Evolutionary conservation across 1,140 invertebrate species (phyloP).

Genomic region (Drosophila rufa): DNA sequence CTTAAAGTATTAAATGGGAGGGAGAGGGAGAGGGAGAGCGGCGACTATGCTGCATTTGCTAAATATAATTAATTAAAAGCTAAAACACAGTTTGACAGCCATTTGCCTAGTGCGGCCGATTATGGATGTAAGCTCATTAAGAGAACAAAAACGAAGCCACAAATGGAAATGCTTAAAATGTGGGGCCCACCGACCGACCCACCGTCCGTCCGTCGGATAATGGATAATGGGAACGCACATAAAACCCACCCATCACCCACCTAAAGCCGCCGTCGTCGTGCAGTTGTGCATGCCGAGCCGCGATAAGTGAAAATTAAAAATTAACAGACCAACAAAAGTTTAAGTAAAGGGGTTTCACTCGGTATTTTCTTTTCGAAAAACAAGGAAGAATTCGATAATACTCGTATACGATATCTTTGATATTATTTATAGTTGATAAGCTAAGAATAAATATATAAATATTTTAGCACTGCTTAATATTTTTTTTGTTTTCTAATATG

Average conservation of each 20-base stretch:
- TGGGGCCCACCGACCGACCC: background rate
- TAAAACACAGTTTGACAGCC: slow-evolving; percentile 35
- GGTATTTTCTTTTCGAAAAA: background rate
- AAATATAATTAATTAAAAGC: slow-evolving; percentile 52
- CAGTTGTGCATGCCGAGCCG: background rate
- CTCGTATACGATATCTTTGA: background rate
- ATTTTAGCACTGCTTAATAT: too few species aligned
- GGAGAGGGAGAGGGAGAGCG: background rate
- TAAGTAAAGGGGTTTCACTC: background rate
- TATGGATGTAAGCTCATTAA: slow-evolving; percentile 38
- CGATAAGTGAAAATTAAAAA: slow-evolving; percentile 10
- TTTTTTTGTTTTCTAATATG: background rate
- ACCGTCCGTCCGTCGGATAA: background rate
- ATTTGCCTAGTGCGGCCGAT: background rate
- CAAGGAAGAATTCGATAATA: background rate
- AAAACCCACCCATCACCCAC: slow-evolving; percentile 3
- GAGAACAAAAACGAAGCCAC: slow-evolving; percentile 40
- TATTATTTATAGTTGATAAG: too few species aligned
- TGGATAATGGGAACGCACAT: slow-evolving; percentile 31
- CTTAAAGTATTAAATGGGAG: slow-evolving; percentile 34
- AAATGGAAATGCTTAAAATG: slow-evolving; percentile 17
- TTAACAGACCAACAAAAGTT: background rate
- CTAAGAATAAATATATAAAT: too few species aligned
- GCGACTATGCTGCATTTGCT: slow-evolving; percentile 5
- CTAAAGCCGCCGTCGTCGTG: background rate